phyloP scores from a whole-genome alignment of 2,113 vertebrate species.

The Pampusana beccarii region DNA sequence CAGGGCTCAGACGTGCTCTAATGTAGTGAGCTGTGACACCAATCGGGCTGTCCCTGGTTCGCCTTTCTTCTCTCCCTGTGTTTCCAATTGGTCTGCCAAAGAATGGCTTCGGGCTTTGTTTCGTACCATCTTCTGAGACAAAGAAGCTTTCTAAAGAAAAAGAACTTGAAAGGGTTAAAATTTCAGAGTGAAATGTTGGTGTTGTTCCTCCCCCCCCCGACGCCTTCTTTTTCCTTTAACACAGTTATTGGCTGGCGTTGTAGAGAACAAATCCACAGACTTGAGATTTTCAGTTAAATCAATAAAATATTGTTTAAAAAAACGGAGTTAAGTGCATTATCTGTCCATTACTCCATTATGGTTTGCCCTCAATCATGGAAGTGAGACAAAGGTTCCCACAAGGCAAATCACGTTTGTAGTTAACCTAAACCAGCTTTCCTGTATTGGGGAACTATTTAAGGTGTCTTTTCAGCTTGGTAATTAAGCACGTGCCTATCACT shows the following conservation, averaged over 20 bases:
- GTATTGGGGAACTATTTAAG: slow-evolving; percentile 11
- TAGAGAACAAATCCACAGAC: neutral
- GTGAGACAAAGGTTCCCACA: slow-evolving; percentile 21
- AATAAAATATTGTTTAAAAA: slow-evolving; percentile 45
- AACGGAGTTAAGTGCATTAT: slow-evolving; percentile 50
- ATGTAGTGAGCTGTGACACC: slow-evolving; percentile 49
- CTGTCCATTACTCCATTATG: slow-evolving; percentile 20
- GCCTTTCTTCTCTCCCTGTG: slow-evolving; percentile 16
- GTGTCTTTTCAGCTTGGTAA: slow-evolving; percentile 21
- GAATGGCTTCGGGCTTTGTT: neutral
- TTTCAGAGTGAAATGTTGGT: neutral
- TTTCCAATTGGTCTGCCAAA: neutral
- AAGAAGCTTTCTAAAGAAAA: neutral
- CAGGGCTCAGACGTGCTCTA: slow-evolving; percentile 54
- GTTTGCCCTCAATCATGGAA: slow-evolving; percentile 38
- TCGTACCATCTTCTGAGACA: neutral
- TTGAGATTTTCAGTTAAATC: slow-evolving; percentile 52
- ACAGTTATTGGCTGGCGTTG: neutral
- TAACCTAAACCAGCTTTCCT: neutral
- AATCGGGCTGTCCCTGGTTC: slow-evolving; percentile 45
- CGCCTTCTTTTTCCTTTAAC: neutral
- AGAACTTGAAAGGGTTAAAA: neutral
- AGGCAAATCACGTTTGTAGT: slow-evolving; percentile 12
- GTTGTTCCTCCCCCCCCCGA: neutral
- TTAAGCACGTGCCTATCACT: slow-evolving; percentile 2